Evolutionary conservation across 2,113 vertebrate species (phyloP).

Genomic region (Saguinus midas): DNA sequence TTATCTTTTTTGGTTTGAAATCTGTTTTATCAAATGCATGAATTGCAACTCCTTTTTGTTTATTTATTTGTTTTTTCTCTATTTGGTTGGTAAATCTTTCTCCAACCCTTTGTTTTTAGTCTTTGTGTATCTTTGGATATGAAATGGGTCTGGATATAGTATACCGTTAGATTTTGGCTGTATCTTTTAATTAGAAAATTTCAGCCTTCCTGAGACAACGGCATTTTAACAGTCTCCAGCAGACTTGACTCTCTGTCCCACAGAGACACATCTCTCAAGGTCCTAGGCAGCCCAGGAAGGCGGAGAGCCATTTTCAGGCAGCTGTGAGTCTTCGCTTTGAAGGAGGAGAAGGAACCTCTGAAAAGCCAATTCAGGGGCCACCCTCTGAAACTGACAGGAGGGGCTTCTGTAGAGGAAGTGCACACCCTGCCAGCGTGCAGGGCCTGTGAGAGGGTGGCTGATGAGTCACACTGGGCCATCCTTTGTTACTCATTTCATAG

Average conservation of each 20-base stretch:
- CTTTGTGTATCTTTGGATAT: no score
- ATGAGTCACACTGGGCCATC: background rate
- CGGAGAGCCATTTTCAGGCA: background rate
- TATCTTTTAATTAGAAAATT: no score
- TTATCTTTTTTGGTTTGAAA: no score
- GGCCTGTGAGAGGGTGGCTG: background rate
- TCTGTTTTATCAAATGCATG: no score
- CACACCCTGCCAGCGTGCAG: no score
- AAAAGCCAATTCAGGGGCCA: background rate
- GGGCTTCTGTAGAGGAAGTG: background rate
- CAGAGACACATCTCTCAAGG: fast-evolving
- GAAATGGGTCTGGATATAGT: no score
- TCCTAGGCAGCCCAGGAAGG: background rate
- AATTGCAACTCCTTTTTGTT: no score
- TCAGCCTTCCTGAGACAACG: background rate
- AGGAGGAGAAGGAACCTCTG: background rate
- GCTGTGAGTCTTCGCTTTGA: background rate
- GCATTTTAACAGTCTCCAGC: background rate
- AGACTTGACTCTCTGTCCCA: background rate
- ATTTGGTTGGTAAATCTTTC: no score
- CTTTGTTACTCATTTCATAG: background rate
- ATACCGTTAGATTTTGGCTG: no score
- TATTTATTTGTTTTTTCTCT: no score
- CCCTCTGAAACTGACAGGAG: no score
- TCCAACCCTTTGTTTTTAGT: no score